These are phyloP conservation scores for Antechinus flavipes DNA, from an alignment of 2,113 vertebrate genomes.

Conservation along the genomic window DNA sequence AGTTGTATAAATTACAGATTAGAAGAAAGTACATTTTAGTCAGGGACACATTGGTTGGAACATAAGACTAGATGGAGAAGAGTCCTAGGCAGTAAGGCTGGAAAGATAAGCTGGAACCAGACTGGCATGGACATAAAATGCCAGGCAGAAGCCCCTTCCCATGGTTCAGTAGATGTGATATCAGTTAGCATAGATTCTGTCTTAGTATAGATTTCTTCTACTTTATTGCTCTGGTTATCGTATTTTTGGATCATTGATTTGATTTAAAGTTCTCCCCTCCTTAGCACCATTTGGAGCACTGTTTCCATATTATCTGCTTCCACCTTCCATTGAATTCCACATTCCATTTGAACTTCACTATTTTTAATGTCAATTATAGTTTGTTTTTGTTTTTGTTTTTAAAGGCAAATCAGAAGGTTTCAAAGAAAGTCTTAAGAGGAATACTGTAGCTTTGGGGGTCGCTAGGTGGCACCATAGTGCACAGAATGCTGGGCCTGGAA, in stretches of 20 bases:
- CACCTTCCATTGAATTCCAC: not conserved
- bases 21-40: not conserved
- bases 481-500: not conserved
- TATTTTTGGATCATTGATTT: not conserved
- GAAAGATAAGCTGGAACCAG: not conserved
- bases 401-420: not conserved
- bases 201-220: not conserved
- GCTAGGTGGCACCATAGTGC: not conserved
- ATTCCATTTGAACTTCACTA: not conserved
- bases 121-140: not conserved
- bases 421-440: not conserved
- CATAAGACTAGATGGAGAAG: not conserved
- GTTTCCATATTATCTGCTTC: not conserved
- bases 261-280: not conserved
- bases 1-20: not conserved
- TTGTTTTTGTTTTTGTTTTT: too few relatives aligned
- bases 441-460: not conserved
- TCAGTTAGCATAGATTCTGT: not conserved
- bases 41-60: not conserved
- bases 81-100: not conserved
- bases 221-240: not conserved
- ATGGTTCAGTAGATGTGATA: rapidly evolving
- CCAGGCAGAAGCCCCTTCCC: not conserved
- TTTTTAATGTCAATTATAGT: not conserved
- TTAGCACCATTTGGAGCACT: not conserved